These are phyloP conservation scores for Nothoprocta pentlandii DNA, from an alignment of 2,113 vertebrate genomes.

Conservation along the genomic window DNA sequence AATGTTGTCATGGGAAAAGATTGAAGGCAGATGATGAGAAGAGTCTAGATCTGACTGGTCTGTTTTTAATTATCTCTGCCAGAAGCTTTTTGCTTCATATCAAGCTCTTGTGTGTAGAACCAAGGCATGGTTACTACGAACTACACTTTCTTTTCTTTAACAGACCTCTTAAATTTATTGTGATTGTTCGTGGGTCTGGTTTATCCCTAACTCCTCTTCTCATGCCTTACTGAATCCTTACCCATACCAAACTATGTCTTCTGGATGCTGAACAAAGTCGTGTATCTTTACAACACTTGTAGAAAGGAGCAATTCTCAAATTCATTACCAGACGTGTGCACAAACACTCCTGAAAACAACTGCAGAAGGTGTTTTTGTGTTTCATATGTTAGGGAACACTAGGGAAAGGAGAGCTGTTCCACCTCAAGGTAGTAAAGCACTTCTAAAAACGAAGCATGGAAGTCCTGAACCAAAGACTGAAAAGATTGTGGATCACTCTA, in stretches of 20 bases:
- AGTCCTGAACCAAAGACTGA: not conserved
- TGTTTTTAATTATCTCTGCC: not conserved
- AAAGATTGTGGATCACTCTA: not conserved
- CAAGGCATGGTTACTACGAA: not conserved
- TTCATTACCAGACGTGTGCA: not conserved
- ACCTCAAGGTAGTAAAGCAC: constrained; percentile 18
- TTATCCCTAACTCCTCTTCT: not conserved
- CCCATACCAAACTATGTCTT: not conserved
- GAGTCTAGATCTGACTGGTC: not conserved
- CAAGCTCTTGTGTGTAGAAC: not conserved
- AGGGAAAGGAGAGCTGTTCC: constrained; percentile 22
- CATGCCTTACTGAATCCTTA: not conserved
- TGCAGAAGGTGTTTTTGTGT: not conserved
- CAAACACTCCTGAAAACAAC: not conserved
- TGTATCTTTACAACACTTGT: not conserved
- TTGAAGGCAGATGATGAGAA: not conserved
- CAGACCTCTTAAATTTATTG: not conserved
- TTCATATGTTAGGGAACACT: not conserved
- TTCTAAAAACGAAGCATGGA: constrained; percentile 4
- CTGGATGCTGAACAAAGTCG: not conserved
- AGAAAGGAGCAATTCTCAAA: not conserved
- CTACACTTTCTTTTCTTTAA: not conserved
- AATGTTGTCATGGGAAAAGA: not conserved
- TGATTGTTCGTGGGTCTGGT: not conserved
- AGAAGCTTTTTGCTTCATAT: not conserved